Evolutionary conservation across 2,888 invertebrate genomes (phyloP), one percentile per base, ranked within the genome.

Genomic region (Amphipyra tragopoginis): DNA sequence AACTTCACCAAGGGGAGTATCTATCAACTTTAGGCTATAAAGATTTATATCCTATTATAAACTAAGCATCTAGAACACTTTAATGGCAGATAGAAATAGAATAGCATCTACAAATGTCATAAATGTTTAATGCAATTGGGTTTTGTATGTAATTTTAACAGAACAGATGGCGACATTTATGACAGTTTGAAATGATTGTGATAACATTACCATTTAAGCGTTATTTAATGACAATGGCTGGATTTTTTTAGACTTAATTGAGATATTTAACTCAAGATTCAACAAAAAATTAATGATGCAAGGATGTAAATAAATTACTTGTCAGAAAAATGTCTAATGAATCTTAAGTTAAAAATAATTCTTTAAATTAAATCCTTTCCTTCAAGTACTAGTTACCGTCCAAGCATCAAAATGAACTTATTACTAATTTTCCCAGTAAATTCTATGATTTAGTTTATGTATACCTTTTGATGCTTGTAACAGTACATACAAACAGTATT

Each of bases 1-100:
- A 77, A 83, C 83, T 85, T 82, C 65, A 78, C 81, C 80, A 69
- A 66, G 63, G 62, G 73, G 67, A 69, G 65, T 44, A 65, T 57
- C 51, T 53, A 51, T 67, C 42, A 66, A 69, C 59, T 47, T 67
- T 71, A 63, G 40, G 42, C 64, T 71, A 65, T 29, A 29, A n/a
- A 54, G 34, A 43, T 48, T 49, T 61, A 44, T 59, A 39, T 57
- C 33, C 21, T 50, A 50, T 42, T 34, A 44, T 11, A 47, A 47
- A 33, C 13, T 14, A 40, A 9, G 8, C 29, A 45, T 43, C 11
- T 39, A 53, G n/a, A 65, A 69, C 65, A 71, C 59, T 72, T 55
- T 26, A 62, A 67, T 65, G 64, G 65, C 53, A 54, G 34, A 48
- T 36, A 42, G n/a, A 44, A 72, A 58, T 62, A 38, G 53, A 61